Evolutionary conservation across 2,888 invertebrate genomes (phyloP), one percentile per base, ranked within the genome.

Genomic region (Drosophila quasianomalipes): DNA sequence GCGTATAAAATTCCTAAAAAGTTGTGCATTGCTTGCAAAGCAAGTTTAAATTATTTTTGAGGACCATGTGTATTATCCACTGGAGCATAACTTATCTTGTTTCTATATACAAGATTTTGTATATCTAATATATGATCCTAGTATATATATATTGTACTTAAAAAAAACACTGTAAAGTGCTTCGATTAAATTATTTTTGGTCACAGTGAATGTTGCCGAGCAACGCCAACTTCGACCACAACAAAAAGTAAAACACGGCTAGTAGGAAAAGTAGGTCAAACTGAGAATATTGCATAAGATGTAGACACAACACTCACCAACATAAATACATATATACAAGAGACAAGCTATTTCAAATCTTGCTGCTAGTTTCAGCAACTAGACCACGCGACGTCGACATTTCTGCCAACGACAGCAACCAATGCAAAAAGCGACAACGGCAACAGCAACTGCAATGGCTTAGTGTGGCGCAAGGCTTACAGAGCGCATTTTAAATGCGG

Each of bases 251-350:
- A 82, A 83, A 72, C 75, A 66, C 76, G 59, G 69, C 77, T 72
- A 78, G 62, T 60, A 69, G 66, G 55, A 78, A 89, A 87, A 87
- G 89, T 87, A 69, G 91, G 87, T 89, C 87, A 87, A 86, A 82
- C 87, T 76, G 87, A 90, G 91, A 89, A 90, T 87, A 89, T 87
- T 86, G 85, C 85, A 86, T 86, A 86, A 86, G 82, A 83, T 69
- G 74, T 78, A 76, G 81, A 80, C 80, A 74, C 85, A 71, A 74
- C 85, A 84, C 88, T 87, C 85, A 76, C 82, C 77, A 74, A 57
- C 64, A 69, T 70, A 37, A 19, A 37, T 37, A 71, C 54, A 53
- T 2, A 53, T 61, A 70, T 37, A 59, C 71, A 53, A 76, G 35
- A 72, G 67, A 79, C 82, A 69, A 84, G 71, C 86, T 83, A 83